A percentile compares a stretch with the other conserved stretches of the same genome.
Evolutionary conservation across 2,888 invertebrate genomes (phyloP).

Genomic region (Argyresthia goedartella): DNA sequence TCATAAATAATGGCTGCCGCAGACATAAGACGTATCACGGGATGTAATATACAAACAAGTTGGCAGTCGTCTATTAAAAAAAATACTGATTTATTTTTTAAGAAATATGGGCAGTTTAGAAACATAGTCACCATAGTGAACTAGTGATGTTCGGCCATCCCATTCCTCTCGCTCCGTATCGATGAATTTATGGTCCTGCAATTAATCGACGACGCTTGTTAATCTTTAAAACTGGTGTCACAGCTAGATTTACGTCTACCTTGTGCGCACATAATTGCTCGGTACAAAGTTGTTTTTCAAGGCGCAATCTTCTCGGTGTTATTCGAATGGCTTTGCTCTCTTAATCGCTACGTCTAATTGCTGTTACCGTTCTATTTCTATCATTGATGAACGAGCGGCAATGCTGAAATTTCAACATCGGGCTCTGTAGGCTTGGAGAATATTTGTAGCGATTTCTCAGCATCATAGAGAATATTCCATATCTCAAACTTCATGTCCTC

Average conservation of each 20-base stretch:
- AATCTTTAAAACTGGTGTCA: constrained; percentile 9
- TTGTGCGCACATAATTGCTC: constrained; percentile 21
- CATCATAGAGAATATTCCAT: not conserved
- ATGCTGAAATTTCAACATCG: constrained; percentile 18
- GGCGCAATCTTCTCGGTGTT: constrained; percentile 18
- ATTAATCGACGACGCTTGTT: constrained; percentile 17
- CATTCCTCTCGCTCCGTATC: constrained; percentile 9
- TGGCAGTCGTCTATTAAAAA: too few relatives aligned
- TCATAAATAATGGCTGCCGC: too few relatives aligned
- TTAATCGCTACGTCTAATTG: constrained; percentile 24
- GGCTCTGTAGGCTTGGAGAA: not conserved
- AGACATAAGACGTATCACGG: too few relatives aligned
- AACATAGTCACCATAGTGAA: not conserved
- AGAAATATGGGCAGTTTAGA: too few relatives aligned
- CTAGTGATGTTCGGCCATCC: not conserved
- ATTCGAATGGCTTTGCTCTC: constrained; percentile 15
- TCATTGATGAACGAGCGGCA: constrained; percentile 16
- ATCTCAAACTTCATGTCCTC: not conserved
- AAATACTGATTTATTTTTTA: too few relatives aligned
- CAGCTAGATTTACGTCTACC: constrained; percentile 13
- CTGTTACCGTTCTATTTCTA: constrained; percentile 21
- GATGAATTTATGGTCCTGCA: constrained; percentile 7
- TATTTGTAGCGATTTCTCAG: too few relatives aligned
- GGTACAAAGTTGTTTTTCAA: constrained; percentile 33
- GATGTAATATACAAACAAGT: too few relatives aligned